phyloP scores from a whole-genome alignment of 2,888 invertebrate species.

The Chydorus sphaericus region DNA sequence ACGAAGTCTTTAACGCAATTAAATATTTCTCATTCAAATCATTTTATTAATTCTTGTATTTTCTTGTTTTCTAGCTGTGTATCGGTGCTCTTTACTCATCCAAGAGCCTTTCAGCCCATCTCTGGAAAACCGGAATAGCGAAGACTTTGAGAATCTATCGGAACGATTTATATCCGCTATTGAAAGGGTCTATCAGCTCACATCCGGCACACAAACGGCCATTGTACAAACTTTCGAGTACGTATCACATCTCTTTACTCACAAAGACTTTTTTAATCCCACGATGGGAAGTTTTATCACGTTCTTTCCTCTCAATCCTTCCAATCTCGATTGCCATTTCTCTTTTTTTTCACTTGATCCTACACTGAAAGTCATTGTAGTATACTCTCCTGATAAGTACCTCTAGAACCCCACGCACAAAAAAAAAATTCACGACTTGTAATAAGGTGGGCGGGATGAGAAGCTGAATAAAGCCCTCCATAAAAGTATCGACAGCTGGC shows the following conservation, averaged over 20 bases:
- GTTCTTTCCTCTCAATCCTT: neutral
- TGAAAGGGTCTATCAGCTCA: conserved; percentile 37
- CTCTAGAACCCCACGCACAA: too few species aligned
- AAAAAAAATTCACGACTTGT: too few species aligned
- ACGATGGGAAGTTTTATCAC: neutral
- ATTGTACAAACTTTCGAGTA: conserved; percentile 54
- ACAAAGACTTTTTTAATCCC: neutral
- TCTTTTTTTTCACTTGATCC: too few species aligned
- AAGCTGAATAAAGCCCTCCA: neutral
- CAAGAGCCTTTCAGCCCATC: conserved; percentile 43
- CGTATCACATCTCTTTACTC: conserved; percentile 30
- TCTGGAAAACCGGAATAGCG: conserved; percentile 44
- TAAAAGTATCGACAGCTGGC: neutral
- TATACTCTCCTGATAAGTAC: too few species aligned
- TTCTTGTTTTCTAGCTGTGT: too few species aligned
- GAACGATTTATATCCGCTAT: conserved; percentile 42
- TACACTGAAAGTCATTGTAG: too few species aligned
- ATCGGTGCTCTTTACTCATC: conserved; percentile 41
- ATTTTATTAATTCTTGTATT: too few species aligned
- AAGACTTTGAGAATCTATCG: conserved; percentile 42
- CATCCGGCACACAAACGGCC: conserved; percentile 42
- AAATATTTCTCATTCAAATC: too few species aligned
- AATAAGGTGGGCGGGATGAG: too few species aligned
- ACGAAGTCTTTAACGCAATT: too few species aligned
- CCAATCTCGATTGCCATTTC: too few species aligned